Base-by-base conservation (phyloP, 1,140 invertebrate genomes). In the Bombus difficillimus region DNA sequence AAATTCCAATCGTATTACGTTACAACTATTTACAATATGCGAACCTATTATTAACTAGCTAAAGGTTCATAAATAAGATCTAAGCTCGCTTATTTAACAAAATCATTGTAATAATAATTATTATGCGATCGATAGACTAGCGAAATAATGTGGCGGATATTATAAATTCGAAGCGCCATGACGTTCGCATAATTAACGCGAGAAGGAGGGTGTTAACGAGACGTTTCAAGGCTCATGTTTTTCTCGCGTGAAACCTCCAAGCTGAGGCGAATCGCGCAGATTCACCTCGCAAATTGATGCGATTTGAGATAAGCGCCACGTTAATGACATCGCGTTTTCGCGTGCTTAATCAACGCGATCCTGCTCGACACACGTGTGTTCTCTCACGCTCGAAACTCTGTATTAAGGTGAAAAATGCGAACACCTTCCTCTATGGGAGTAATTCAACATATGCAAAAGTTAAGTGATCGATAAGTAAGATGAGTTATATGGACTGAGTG, bases 281-380 rank as follows among this genome's bases (percentile, higher is more conserved):
- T 85, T 59, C 66, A 68, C 32, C 76, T 79, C 83, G 68, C 53
- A 85, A 85, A 85, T 85, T 85, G 83, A 85, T 80, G 77, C 76
- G 83, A 85, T 85, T 85, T 80, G 66, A 79, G 77, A 85, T 80
- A 85, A 85, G 53, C 83, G 66, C 12, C 83, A 34, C 77, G 83
- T 69, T 85, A 85, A 85, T 85, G 83, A 85, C 83, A 80, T 72
- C 83, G 76, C 68, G 57, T 72, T 85, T 53, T 71, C 77, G 76
- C 53, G 68, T 76, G 53, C 76, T 77, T 84, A 84, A 84, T 84
- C 83, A 84, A 68, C 83, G 53, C 76, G 66, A 72, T 59, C 78
- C 41, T 75, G 32, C 32, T 28, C 37, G 32, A 5, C 62, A 25
- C n/a, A n/a, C 39, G 34, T 59, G 28, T 6, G 28, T 9, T 34